phyloP scores from a whole-genome alignment of 2,888 invertebrate species.

The Enoplolaimus lenunculus region DNA sequence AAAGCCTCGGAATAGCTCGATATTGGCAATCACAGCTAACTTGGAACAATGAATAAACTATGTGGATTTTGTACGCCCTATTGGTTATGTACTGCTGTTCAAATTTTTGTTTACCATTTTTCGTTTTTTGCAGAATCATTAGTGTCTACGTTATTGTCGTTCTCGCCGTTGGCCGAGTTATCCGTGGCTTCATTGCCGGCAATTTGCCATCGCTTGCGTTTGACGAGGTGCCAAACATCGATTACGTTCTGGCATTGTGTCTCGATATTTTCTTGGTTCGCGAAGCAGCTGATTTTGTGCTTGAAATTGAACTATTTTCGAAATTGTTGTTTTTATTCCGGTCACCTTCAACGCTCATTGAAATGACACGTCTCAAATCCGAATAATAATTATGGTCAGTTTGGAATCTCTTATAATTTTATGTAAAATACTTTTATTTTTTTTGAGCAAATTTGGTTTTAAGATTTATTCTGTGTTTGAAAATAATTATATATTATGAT shows the following conservation, averaged over 20 bases:
- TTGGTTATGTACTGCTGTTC: too few relatives aligned
- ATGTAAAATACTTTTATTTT: too few relatives aligned
- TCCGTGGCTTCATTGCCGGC: constrained; percentile 74
- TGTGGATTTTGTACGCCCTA: too few relatives aligned
- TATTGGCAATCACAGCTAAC: too few relatives aligned
- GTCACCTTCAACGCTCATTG: constrained; percentile 85
- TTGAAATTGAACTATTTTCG: constrained; percentile 92
- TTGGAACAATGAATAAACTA: too few relatives aligned
- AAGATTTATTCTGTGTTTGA: too few relatives aligned
- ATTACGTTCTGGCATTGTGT: constrained; percentile 49
- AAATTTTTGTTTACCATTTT: too few relatives aligned
- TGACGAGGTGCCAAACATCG: constrained; percentile 51
- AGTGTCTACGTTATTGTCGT: constrained; percentile 90
- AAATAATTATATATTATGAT: too few relatives aligned
- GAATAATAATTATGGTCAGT: too few relatives aligned
- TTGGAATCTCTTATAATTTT: too few relatives aligned
- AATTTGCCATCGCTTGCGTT: constrained; percentile 62
- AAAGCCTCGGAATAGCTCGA: too few relatives aligned
- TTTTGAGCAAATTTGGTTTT: too few relatives aligned
- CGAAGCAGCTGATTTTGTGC: constrained; percentile 72
- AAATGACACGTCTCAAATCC: constrained; percentile 44
- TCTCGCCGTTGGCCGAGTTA: constrained; percentile 72
- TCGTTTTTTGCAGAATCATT: constrained; percentile 65
- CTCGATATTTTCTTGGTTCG: constrained; percentile 58
- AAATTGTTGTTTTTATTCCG: constrained; percentile 90